These are phyloP conservation scores for Brevimyrus niger DNA, from an alignment of 2,113 vertebrate species.

Conservation along the genomic window DNA sequence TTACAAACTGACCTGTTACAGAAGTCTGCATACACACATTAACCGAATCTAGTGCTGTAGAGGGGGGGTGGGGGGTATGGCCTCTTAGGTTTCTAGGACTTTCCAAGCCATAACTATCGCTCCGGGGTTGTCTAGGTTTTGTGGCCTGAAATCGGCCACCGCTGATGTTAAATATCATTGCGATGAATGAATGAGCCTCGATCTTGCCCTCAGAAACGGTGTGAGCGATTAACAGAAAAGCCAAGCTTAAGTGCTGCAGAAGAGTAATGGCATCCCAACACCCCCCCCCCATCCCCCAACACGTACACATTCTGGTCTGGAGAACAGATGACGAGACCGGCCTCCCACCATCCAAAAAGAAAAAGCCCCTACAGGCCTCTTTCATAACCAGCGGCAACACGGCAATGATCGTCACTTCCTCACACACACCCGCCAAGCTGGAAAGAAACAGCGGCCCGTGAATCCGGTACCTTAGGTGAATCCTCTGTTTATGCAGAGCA, in stretches of 20 bases:
- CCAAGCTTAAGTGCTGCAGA: not conserved
- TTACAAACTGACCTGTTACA: not conserved
- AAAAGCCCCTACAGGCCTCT: not conserved
- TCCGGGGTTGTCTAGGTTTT: not conserved
- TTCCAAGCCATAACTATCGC: not conserved
- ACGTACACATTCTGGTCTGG: not conserved
- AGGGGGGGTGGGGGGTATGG: not conserved
- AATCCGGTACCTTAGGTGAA: slow-evolving; percentile 13
- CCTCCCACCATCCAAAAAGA: not conserved
- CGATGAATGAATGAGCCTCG: not conserved
- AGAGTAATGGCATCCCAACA: not conserved
- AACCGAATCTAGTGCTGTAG: not conserved
- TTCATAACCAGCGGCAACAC: not conserved
- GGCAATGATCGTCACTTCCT: not conserved
- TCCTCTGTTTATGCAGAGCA: slow-evolving; percentile 8
- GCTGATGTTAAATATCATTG: not conserved
- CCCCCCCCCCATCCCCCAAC: not conserved
- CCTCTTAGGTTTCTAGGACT: not conserved
- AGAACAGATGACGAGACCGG: not conserved
- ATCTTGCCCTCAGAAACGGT: not conserved
- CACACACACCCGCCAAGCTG: not conserved
- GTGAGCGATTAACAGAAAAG: not conserved
- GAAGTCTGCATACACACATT: not conserved
- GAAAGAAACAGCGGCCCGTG: not conserved
- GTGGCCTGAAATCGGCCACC: not conserved